Evolutionary conservation across 2,797 vertebrate genomes (phyloP).

Genomic region (Eulemur rubriventer): DNA sequence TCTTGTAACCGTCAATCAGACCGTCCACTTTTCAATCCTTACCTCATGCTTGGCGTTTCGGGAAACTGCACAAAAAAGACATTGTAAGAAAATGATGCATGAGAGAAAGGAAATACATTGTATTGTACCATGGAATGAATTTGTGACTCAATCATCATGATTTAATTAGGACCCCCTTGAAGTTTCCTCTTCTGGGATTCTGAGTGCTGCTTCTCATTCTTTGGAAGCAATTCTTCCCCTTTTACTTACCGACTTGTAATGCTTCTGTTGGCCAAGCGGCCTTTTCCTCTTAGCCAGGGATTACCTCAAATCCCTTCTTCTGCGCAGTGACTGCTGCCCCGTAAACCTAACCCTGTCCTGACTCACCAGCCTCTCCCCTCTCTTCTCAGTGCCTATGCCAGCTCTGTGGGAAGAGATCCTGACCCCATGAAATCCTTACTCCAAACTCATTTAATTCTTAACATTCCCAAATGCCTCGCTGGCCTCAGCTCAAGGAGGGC

Average conservation of each 20-base stretch:
- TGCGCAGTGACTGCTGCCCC: neutral
- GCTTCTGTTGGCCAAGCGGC: neutral
- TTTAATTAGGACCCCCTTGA: conserved; percentile 59
- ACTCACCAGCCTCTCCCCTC: neutral
- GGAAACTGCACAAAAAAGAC: conserved; percentile 18
- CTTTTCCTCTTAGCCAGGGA: neutral
- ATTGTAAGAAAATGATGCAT: conserved; percentile 45
- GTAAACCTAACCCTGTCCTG: neutral
- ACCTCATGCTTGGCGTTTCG: neutral
- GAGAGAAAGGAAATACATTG: conserved; percentile 37
- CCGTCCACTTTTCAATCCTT: neutral
- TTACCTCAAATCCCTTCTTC: neutral
- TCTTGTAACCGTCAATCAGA: neutral
- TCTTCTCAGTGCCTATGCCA: neutral
- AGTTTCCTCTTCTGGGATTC: conserved; percentile 30
- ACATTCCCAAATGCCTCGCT: neutral
- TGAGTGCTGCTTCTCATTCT: neutral
- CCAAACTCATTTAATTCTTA: neutral
- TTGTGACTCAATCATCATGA: conserved; percentile 32
- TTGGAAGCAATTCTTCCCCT: neutral
- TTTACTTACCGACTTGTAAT: neutral
- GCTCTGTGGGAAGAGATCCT: neutral
- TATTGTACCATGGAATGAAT: conserved; percentile 21
- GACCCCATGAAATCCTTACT: neutral
- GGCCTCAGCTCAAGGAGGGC: neutral